A percentile compares a stretch with the other conserved stretches of the same genome.
Conservation (phyloP, 2,888 invertebrate species). For the Tiliacea aurago region DNA sequence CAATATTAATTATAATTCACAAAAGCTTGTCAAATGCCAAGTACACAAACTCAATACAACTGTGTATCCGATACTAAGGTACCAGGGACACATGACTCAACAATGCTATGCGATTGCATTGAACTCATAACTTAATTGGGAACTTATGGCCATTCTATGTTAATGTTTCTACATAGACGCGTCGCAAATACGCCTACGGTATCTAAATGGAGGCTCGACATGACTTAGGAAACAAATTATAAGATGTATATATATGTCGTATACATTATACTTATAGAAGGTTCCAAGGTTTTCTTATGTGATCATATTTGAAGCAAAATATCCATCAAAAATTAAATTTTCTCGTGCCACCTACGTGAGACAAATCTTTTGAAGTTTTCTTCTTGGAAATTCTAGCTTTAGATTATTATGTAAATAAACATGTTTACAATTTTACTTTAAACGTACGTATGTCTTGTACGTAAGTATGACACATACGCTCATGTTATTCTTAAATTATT, state of each 20-base stretch:
- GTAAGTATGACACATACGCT: too few species aligned
- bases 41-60: constrained; percentile 3
- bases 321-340: background rate
- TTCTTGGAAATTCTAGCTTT: background rate
- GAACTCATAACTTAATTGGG: constrained; percentile 53
- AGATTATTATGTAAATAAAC: background rate
- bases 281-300: background rate
- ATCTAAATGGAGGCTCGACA: constrained; percentile 16
- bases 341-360: background rate
- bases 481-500: background rate
- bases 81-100: constrained; percentile 40
- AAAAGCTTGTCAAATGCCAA: constrained; percentile 21
- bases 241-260: background rate
- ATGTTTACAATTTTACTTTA: background rate
- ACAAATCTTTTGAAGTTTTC: background rate
- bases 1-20: background rate
- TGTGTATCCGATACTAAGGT: constrained; percentile 11
- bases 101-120: constrained; percentile 50
- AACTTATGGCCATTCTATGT: constrained; percentile 57
- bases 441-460: background rate
- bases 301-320: background rate
- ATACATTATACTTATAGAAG: background rate
- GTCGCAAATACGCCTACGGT: constrained; percentile 23
- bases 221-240: constrained; percentile 15
- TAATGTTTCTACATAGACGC: constrained; percentile 44